Conservation (phyloP, 2,888 invertebrate species). For the Seira musarum region DNA sequence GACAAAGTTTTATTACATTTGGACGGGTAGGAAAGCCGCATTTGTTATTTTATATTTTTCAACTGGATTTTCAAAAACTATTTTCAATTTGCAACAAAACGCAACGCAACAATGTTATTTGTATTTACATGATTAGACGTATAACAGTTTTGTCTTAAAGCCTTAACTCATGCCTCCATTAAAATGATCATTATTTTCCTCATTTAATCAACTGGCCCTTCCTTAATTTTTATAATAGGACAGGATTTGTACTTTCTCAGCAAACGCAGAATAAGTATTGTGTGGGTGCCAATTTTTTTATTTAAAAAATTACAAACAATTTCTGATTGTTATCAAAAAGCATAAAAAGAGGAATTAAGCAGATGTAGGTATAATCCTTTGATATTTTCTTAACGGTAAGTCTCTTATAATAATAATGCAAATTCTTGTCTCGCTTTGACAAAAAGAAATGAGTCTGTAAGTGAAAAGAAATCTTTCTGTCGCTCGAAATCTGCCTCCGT, state of each 20-base stretch:
- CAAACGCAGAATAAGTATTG: not conserved
- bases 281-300: not conserved
- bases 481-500: not conserved
- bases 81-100: not conserved
- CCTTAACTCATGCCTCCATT: not conserved
- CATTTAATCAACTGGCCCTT: not conserved
- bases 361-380: not conserved
- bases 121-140: not conserved
- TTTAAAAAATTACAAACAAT: no score
- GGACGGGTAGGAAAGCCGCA: not conserved
- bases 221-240: not conserved
- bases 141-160: not conserved
- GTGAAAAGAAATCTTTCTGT: not conserved
- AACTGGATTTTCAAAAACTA: not conserved
- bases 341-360: not conserved
- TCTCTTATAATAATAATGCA: not conserved
- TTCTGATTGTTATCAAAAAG: no score
- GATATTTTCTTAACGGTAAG: not conserved
- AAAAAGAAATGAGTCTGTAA: no score
- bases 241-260: no score
- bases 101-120: no score
- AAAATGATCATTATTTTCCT: not conserved
- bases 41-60: not conserved
- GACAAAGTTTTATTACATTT: no score
- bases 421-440: not conserved